phyloP scores from a whole-genome alignment of 2,888 invertebrate genomes.

The Tortricodes alternella region DNA sequence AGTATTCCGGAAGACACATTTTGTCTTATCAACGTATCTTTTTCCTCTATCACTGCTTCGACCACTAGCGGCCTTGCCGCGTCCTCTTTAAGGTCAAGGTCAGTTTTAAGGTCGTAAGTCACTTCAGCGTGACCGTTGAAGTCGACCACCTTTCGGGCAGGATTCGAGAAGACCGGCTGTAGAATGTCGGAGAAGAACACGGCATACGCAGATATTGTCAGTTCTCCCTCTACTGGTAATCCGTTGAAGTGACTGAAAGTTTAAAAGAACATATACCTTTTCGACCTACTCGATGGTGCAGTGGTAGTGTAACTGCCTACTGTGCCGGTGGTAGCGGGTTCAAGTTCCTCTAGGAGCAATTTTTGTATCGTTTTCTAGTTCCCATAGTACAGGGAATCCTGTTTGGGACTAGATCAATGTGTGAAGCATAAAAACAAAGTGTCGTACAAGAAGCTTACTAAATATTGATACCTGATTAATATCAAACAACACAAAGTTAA shows the following conservation, averaged over 20 bases:
- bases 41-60: slow-evolving; percentile 95
- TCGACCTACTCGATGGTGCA: too few relatives aligned
- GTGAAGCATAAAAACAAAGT: too few relatives aligned
- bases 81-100: slow-evolving; percentile 88
- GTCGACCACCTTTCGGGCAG: slow-evolving; percentile 87
- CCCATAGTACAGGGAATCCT: too few relatives aligned
- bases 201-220: slow-evolving; percentile 92
- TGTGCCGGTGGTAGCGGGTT: too few relatives aligned
- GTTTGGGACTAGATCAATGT: too few relatives aligned
- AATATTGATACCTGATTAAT: too few relatives aligned
- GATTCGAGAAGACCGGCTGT: slow-evolving; percentile 89
- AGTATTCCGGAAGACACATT: slow-evolving; percentile 86
- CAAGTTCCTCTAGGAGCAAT: too few relatives aligned
- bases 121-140: slow-evolving; percentile 86
- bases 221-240: slow-evolving; percentile 92
- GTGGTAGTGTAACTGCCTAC: too few relatives aligned
- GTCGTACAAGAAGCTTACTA: too few relatives aligned
- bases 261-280: too few relatives aligned
- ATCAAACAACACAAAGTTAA: too few relatives aligned
- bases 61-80: slow-evolving; percentile 92
- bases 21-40: slow-evolving; percentile 91
- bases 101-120: slow-evolving; percentile 89
- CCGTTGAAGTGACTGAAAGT: slow-evolving; percentile 90
- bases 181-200: slow-evolving; percentile 90
- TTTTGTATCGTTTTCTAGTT: too few relatives aligned